Evolutionary conservation across 2,113 vertebrate genomes (phyloP), one percentile per base, ranked within the genome.

Genomic region (Lota lota): DNA sequence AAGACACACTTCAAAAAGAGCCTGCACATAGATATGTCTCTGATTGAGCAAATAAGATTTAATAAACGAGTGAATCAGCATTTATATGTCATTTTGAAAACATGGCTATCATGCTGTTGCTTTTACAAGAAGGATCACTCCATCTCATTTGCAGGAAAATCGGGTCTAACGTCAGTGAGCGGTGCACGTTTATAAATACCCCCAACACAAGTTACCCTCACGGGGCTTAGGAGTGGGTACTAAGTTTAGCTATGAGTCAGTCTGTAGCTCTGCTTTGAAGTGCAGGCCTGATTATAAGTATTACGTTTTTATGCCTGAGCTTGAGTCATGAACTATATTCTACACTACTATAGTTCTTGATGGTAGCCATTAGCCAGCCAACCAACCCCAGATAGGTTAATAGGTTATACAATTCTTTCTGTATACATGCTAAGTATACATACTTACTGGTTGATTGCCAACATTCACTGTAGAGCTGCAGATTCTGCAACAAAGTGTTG

Each of bases 211-310:
- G 88, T 83, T 86, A 74, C 77, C 79, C 83, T 82, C 78, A 83
- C 82, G 86, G 74, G 69, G 79, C 86, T 88, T 86, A 83, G 73
- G 73, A 86, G 86, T 77, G 80, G 85, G 81, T 82, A 66, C 91
- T 91, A 90, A 90, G 82, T 92, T 89, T 89, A 88, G 88, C 70
- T 82, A 82, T 88, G 88, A 91, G 72, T 88, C 88, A 84, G 66
- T 87, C 84, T 86, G 83, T 65, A 56, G 78, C 82, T 74, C 50
- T 67, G 79, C 85, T 88, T 87, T 88, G 83, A 82, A 74, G 78
- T 83, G 69, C 61, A 58, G 75, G 67, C 36, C 69, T 81, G 76
- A 68, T 47, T 70, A 22, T 82, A 69, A 72, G 70, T 19, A 47
- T 20, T 22, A 60, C 20, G 12, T 20, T 60, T 58, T 18, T 22